Base-by-base conservation (phyloP, 2,113 vertebrate species). In the Numida meleagris region DNA sequence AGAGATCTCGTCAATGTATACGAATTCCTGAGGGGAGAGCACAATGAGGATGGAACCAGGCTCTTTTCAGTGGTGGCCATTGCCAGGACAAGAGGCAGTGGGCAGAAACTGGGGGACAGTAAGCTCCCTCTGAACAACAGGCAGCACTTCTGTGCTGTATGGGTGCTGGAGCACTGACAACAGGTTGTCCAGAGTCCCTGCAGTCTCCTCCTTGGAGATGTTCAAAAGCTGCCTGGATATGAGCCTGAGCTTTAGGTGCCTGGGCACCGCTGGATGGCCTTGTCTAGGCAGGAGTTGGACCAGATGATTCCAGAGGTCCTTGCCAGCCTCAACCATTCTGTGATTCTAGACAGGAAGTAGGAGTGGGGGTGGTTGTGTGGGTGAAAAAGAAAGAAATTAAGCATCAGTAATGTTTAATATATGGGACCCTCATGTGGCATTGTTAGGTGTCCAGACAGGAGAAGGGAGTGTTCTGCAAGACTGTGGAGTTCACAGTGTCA, bases 381-480 rank as follows among this genome's bases (percentile, higher is more conserved):
- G 33, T 58, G 33, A 67, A 58, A 45, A 73, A 61, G 38, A 57
- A 51, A 61, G 18, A 51, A 82, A 53, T 71, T 40, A 55, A 46
- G 2, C 9, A 82, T 12, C 55, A 62, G 15, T 62, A 27, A 40
- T 27, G 4, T 59, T 63, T 68, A 50, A 40, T 48, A 6, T 19
- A 8, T 0, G 45, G 17, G 7, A 34, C 18, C 11, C 6, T 80
- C 11, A 11, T 13, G 23, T 83, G 25, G 31, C 2, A 1, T 71
- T 0, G 0, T 1, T 3, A 78, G 14, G 33, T 74, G 9, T 68
- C 16, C 7, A 38, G 34, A 81, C n/a, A n/a, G n/a, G 73, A 18
- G 24, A 18, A 62, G 36, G 36, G 15, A 8, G 4, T 70, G 12
- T 82, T 92, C 13, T 27, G 5, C 14, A 19, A 11, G 3, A 2